phyloP scores from a whole-genome alignment of 2,797 vertebrate genomes.

The Betta splendens region DNA sequence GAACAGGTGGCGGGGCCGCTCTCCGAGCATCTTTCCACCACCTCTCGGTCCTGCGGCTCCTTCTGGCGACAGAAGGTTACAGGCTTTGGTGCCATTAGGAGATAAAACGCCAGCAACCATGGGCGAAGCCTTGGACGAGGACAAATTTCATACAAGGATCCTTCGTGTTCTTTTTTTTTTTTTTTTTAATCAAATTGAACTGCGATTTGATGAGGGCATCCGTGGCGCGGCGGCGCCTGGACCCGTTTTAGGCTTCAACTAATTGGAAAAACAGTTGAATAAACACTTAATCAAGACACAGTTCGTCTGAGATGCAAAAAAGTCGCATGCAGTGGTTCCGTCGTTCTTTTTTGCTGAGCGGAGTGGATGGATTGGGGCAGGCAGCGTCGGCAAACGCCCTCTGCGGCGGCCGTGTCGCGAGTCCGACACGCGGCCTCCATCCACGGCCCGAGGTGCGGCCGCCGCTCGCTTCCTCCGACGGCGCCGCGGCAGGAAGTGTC shows the following conservation, averaged over 20 bases:
- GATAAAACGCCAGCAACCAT: constrained; percentile 31
- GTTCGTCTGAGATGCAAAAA: no score
- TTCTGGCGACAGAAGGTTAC: constrained; percentile 46
- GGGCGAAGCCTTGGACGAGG: constrained; percentile 51
- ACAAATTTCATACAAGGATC: constrained; percentile 36
- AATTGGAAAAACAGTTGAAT: constrained; percentile 5
- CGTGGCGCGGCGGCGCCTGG: constrained; percentile 19
- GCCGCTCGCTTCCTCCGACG: constrained; percentile 12
- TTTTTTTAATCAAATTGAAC: constrained; percentile 38
- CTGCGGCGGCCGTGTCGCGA: constrained; percentile 26
- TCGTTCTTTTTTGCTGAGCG: no score
- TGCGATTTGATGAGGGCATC: constrained; percentile 16
- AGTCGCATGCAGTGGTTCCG: no score
- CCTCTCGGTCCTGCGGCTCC: constrained; percentile 26
- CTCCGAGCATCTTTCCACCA: constrained; percentile 23
- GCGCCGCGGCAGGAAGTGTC: constrained; percentile 24
- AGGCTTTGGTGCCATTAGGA: constrained; percentile 52
- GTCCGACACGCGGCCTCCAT: constrained; percentile 19
- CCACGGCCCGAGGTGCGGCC: constrained; percentile 30
- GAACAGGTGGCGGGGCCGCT: constrained; percentile 26
- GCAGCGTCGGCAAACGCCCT: constrained; percentile 30
- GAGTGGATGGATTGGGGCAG: constrained; percentile 31
- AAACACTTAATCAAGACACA: no score
- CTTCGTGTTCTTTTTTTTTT: constrained; percentile 50
- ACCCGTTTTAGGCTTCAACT: no score